Percentiles rank a stretch among this genome's conserved stretches.
Evolutionary conservation across 2,797 vertebrate genomes (phyloP).

Genomic region (Chelon auratus): DNA sequence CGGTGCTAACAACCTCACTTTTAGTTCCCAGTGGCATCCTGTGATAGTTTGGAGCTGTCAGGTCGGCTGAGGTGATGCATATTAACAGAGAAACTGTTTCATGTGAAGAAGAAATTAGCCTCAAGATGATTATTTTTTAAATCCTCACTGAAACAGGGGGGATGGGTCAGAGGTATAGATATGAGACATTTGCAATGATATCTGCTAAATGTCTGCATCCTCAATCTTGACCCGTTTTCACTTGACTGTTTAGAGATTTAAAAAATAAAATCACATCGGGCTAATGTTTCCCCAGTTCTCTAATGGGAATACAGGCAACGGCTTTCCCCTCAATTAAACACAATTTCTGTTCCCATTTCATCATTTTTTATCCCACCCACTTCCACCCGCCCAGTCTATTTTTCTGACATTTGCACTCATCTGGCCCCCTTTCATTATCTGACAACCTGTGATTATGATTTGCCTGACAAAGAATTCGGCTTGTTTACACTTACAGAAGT

Average conservation of each 20-base stretch:
- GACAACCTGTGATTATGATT: slow-evolving; percentile 67
- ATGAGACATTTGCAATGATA: too few species aligned
- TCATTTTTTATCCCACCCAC: slow-evolving; percentile 29
- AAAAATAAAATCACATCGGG: background rate
- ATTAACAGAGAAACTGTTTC: background rate
- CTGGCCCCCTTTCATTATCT: slow-evolving; percentile 51
- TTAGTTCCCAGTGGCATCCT: background rate
- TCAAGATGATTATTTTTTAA: background rate
- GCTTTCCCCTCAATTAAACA: slow-evolving; percentile 38
- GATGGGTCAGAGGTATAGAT: too few species aligned
- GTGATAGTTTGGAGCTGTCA: background rate
- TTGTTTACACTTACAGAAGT: slow-evolving; percentile 71
- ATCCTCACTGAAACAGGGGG: too few species aligned
- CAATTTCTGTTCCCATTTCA: slow-evolving; percentile 32
- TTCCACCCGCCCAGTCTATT: slow-evolving; percentile 27
- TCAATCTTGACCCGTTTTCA: too few species aligned
- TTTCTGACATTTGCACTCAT: slow-evolving; percentile 66
- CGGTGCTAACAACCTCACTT: background rate
- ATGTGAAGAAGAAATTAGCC: background rate
- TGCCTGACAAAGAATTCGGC: slow-evolving; percentile 53
- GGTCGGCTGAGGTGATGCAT: slow-evolving; percentile 8
- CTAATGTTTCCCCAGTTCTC: background rate
- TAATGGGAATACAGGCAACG: slow-evolving; percentile 3
- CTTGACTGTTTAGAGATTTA: background rate
- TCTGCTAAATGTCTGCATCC: background rate